Base-by-base conservation (phyloP, 2,888 invertebrate genomes). In the Caenorhabditis imperialis region DNA sequence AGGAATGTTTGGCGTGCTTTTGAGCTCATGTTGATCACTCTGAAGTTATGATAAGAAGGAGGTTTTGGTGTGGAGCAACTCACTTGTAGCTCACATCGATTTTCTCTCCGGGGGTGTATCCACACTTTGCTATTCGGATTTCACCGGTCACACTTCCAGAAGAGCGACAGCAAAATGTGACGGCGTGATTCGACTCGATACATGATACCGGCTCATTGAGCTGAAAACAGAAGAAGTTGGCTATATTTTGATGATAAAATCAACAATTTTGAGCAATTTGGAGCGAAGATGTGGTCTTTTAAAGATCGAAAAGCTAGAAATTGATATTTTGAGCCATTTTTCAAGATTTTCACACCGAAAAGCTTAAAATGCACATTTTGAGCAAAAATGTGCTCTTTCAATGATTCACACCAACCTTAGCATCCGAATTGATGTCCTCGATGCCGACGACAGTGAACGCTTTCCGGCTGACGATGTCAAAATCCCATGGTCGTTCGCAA, bases 401-500 rank as follows among this genome's bases (percentile, higher is more conserved):
- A n/a, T n/a, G n/a, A n/a, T n/a, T n/a, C n/a, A n/a, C n/a, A n/a
- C n/a, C n/a, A n/a, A 80, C 76, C 71, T 80, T 80, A 8, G 74
- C 67, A 55, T 88, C 85, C 8, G 81, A 72, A 58, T 88, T 88
- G 40, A 88, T 82, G 70, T 88, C 88, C 61, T 88, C 88, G 50
- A 88, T 86, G 12, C 88, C 88, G 23, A 88, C 70, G 3, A 88
- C 88, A 37, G 86, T 86, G 54, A 87, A 88, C 6, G 84, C 86
- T 27, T 79, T 79, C 25, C 80, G 67, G 23, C 78, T 75, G 35
- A 84, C 79, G 51, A 88, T 88, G 55, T 88, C 88, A 61, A 86
- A 86, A 74, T 88, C 88, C 88, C 88, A 88, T 1, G 88, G 88
- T 7, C 88, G 61, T 61, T 87, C 87, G 45, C 82, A 83, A 22